A percentile compares a stretch with the other conserved stretches of the same genome.
Evolutionary conservation across 2,113 vertebrate species (phyloP).

Genomic region (Microcebus griseorufus): DNA sequence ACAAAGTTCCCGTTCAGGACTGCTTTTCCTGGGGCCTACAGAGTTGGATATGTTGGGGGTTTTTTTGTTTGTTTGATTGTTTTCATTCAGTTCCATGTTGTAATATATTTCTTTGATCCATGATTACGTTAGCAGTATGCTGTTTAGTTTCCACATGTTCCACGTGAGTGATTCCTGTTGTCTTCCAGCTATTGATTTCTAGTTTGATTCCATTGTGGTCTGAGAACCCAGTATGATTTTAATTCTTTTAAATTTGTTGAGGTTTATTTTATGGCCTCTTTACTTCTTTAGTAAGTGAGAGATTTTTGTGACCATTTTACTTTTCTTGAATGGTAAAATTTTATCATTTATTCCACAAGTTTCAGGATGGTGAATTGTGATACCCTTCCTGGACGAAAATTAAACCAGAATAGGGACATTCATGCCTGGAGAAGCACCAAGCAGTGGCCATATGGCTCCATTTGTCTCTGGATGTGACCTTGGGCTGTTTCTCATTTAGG

Average conservation of each 20-base stretch:
- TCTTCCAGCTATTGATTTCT: background rate
- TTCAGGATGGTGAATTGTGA: background rate
- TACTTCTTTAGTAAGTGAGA: background rate
- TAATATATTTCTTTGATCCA: background rate
- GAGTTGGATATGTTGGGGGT: background rate
- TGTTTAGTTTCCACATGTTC: background rate
- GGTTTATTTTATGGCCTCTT: background rate
- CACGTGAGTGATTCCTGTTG: background rate
- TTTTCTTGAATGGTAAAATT: background rate
- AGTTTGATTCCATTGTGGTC: background rate
- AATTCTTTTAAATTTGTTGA: background rate
- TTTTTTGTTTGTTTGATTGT: no score
- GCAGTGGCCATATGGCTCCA: background rate
- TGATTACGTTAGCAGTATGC: background rate
- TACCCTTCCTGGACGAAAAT: background rate
- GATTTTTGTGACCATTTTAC: background rate
- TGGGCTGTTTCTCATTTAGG: background rate
- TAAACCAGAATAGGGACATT: background rate
- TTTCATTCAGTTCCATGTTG: background rate
- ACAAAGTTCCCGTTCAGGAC: background rate
- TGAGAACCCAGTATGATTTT: background rate
- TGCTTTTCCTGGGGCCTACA: background rate
- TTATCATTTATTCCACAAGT: background rate
- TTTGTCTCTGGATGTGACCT: background rate
- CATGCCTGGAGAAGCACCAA: background rate